phyloP scores from a whole-genome alignment of 2,797 vertebrate species.

The Manis crassicaudata region DNA sequence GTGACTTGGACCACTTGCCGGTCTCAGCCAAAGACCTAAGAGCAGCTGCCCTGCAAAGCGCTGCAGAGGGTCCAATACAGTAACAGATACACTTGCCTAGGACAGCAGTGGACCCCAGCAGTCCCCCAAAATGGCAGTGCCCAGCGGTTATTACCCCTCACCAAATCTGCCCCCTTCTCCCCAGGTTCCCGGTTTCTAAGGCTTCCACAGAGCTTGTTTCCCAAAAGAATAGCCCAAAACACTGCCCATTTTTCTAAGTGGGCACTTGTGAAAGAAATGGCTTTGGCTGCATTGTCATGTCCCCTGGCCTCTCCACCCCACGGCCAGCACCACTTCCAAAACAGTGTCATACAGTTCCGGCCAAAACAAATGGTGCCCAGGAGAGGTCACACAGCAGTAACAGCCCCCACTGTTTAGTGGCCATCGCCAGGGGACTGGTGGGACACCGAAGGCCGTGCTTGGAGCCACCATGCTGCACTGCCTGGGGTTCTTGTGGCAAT shows the following conservation, averaged over 20 bases:
- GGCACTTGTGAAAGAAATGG: background rate
- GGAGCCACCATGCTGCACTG: background rate
- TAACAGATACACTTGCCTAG: background rate
- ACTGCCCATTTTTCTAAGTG: background rate
- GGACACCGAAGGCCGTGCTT: background rate
- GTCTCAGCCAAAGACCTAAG: background rate
- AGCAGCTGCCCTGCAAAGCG: accelerated
- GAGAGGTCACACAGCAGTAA: background rate
- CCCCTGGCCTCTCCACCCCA: background rate
- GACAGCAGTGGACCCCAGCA: background rate
- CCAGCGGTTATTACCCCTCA: background rate
- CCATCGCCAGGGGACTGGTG: background rate
- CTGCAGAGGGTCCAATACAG: background rate
- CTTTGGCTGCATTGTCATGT: background rate
- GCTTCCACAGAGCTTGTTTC: background rate
- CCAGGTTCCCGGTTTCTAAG: background rate
- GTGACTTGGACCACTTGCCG: background rate
- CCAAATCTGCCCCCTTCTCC: background rate
- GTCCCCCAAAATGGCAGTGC: background rate
- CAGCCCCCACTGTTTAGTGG: background rate
- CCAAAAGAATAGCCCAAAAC: background rate
- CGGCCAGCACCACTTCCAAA: background rate
- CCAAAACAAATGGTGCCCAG: background rate
- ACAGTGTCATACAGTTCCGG: background rate
- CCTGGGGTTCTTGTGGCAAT: background rate